A percentile compares a stretch with the other conserved stretches of the same genome.
Evolutionary conservation across 1,140 invertebrate species (phyloP).

Genomic region (Zaprionus davidi): DNA sequence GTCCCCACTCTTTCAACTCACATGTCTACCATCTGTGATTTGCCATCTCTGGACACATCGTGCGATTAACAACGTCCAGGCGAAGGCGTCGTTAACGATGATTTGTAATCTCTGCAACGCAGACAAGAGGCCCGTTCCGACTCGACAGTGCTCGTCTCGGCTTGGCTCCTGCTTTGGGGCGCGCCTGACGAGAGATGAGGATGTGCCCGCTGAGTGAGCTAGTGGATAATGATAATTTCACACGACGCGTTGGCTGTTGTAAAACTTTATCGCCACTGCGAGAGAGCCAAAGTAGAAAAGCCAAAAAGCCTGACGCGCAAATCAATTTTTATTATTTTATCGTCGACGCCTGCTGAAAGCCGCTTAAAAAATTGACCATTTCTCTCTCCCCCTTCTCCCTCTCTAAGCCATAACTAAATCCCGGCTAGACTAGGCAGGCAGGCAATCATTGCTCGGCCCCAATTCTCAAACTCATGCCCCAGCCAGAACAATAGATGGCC

Average conservation of each 20-base stretch:
- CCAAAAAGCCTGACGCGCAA: conserved; percentile 66
- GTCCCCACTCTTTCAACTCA: conserved; percentile 5
- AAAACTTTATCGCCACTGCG: conserved; percentile 66
- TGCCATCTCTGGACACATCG: conserved; percentile 29
- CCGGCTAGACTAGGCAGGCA: conserved; percentile 17
- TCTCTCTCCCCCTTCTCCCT: conserved; percentile 4
- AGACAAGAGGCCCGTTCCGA: neutral
- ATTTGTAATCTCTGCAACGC: conserved; percentile 62
- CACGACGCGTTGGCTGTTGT: conserved; percentile 66
- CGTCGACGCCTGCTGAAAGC: conserved; percentile 48
- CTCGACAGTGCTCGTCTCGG: neutral
- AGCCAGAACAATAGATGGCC: conserved; percentile 63
- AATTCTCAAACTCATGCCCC: conserved; percentile 16
- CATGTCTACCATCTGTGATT: conserved; percentile 36
- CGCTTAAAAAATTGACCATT: conserved; percentile 8
- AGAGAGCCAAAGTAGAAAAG: neutral
- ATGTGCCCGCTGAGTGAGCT: conserved; percentile 21
- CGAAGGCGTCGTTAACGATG: conserved; percentile 64
- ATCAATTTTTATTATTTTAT: conserved; percentile 82
- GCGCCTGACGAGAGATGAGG: conserved; percentile 4
- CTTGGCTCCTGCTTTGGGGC: conserved; percentile 4
- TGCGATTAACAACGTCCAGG: conserved; percentile 25
- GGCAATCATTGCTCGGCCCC: conserved; percentile 49
- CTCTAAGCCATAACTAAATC: conserved; percentile 64
- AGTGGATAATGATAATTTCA: conserved; percentile 75